phyloP scores from a whole-genome alignment of 2,113 vertebrate genomes.

The Rousettus leschenaultii region DNA sequence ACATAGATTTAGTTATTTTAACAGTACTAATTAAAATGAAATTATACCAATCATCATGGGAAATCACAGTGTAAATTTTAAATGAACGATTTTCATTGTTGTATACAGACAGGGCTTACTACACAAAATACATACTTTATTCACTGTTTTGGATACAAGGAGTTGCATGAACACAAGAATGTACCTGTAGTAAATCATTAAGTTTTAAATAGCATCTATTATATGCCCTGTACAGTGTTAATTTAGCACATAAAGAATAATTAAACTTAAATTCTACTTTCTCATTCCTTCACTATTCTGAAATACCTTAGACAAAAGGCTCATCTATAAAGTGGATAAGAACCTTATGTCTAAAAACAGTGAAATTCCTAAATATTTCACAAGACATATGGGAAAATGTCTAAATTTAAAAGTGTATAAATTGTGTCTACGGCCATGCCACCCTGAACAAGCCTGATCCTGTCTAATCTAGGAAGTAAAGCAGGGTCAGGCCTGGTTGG shows the following conservation, averaged over 20 bases:
- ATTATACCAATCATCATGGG: neutral
- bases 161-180: constrained; percentile 4
- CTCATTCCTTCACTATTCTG: neutral
- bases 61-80: neutral
- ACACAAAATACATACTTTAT: neutral
- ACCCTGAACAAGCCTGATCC: no score
- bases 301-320: neutral
- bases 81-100: neutral
- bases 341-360: neutral
- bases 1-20: neutral
- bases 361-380: constrained; percentile 25
- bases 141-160: neutral
- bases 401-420: neutral
- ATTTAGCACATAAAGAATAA: neutral
- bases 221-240: neutral
- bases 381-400: neutral
- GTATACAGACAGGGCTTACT: neutral
- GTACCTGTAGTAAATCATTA: neutral
- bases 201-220: neutral
- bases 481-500: no score
- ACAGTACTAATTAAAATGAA: constrained; percentile 13
- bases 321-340: neutral
- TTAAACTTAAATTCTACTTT: neutral
- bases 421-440: neutral
- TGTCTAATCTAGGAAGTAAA: no score